These are phyloP conservation scores for Sceloporus undulatus DNA, from an alignment of 2,113 vertebrate species.

Conservation along the genomic window DNA sequence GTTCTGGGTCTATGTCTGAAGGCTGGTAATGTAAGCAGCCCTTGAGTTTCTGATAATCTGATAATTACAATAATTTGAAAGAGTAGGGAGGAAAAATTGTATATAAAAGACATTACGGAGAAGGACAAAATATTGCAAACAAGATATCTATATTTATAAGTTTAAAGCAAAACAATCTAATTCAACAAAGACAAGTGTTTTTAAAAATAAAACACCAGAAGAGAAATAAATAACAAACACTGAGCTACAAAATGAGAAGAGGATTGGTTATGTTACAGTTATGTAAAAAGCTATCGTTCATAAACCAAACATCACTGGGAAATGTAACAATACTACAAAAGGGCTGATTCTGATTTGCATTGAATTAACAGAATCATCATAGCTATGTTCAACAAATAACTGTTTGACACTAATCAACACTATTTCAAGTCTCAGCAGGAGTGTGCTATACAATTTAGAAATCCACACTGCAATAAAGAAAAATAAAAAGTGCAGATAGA, in stretches of 20 bases:
- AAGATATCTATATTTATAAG: not conserved
- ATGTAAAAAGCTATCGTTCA: not conserved
- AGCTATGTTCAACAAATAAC: slow-evolving; percentile 13
- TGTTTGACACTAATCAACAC: slow-evolving; percentile 24
- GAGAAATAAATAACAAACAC: not conserved
- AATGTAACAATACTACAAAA: not conserved
- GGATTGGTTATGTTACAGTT: not conserved
- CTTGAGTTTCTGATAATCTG: no score
- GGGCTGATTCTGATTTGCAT: not conserved
- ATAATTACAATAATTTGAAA: no score
- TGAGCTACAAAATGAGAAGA: not conserved
- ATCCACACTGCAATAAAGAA: not conserved
- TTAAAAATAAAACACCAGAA: not conserved
- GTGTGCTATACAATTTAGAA: slow-evolving; percentile 8
- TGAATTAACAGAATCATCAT: slow-evolving; percentile 2
- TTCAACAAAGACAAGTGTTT: not conserved
- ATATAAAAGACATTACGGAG: not conserved
- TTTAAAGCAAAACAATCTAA: not conserved
- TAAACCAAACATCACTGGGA: not conserved
- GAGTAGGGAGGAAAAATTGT: not conserved
- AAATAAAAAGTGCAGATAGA: not conserved
- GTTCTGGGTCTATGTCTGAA: no score
- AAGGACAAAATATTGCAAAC: not conserved
- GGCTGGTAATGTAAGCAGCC: no score
- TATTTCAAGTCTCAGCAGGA: slow-evolving; percentile 8